These are phyloP conservation scores for Fundulus diaphanus DNA, from an alignment of 2,797 vertebrate species.

Conservation along the genomic window DNA sequence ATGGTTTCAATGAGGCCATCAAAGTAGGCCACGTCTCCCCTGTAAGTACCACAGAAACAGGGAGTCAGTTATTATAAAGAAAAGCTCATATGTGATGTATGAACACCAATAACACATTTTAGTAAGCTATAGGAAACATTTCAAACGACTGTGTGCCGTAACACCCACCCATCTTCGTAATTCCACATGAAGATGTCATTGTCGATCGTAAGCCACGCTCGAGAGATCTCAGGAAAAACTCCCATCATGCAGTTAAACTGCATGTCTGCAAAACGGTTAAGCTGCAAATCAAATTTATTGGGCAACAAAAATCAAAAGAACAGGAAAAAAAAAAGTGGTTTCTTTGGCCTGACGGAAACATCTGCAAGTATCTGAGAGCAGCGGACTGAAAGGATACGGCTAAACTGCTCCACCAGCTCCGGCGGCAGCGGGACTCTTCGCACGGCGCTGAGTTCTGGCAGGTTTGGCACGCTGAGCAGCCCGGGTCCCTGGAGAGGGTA, in stretches of 20 bases:
- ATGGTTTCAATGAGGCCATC: conserved; percentile 99
- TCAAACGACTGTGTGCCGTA: conserved; percentile 1
- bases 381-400: conserved; percentile 89
- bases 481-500: conserved; percentile 96
- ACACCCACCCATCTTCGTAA: conserved; percentile 95
- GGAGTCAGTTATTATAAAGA: neutral
- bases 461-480: conserved; percentile 89
- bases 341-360: neutral
- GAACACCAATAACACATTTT: neutral
- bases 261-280: conserved; percentile 88
- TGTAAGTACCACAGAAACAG: conserved; percentile 62
- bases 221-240: conserved; percentile 94
- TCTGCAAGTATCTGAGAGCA: neutral
- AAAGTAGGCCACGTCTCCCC: conserved; percentile 95
- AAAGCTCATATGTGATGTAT: neutral
- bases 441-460: conserved; percentile 92
- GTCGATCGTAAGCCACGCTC: conserved; percentile 97
- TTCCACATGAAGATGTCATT: conserved; percentile 99
- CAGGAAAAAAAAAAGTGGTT: neutral
- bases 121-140: neutral
- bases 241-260: conserved; percentile 99
- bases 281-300: conserved; percentile 24
- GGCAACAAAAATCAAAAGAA: conserved; percentile 8
- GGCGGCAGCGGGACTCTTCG: conserved; percentile 93
- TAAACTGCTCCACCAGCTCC: conserved; percentile 97